phyloP scores from a whole-genome alignment of 2,888 invertebrate species.

The Rhagonycha fulva region DNA sequence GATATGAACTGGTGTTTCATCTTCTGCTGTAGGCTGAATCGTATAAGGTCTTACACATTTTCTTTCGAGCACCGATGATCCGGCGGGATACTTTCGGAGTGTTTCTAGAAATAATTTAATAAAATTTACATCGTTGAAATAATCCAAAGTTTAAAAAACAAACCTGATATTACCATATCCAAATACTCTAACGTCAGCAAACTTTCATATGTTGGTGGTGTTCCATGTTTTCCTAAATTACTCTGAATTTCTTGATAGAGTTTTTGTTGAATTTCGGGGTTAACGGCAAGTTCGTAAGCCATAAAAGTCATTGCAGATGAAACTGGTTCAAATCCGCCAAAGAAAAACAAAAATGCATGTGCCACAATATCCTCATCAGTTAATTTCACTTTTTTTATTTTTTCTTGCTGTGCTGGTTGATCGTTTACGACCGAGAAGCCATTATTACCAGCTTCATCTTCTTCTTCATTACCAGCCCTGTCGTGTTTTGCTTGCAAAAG shows the following conservation, averaged over 20 bases:
- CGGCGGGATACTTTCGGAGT: constrained; percentile 23
- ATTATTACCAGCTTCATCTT: constrained; percentile 51
- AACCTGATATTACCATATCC: too few species aligned
- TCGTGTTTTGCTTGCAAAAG: too few species aligned
- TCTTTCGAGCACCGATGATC: constrained; percentile 50
- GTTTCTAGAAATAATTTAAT: too few species aligned
- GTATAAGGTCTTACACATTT: constrained; percentile 50
- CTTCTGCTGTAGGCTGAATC: constrained; percentile 36
- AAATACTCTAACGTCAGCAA: not conserved
- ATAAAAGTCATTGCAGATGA: constrained; percentile 58
- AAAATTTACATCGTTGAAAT: too few species aligned
- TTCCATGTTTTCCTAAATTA: too few species aligned
- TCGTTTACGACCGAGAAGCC: constrained; percentile 59
- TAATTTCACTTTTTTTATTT: constrained; percentile 10
- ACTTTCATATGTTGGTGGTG: not conserved
- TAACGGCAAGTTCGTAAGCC: constrained; percentile 61
- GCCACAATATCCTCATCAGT: constrained; percentile 54
- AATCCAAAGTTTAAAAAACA: too few species aligned
- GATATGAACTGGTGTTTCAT: constrained; percentile 37
- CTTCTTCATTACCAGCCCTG: constrained; percentile 15
- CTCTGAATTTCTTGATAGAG: constrained; percentile 59
- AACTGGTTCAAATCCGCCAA: constrained; percentile 59
- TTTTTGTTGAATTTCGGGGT: constrained; percentile 62
- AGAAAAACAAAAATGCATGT: constrained; percentile 51
- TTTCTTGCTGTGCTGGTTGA: not conserved